Conservation (phyloP, 2,113 vertebrate species). For the Phalacrocorax brasilianus region DNA sequence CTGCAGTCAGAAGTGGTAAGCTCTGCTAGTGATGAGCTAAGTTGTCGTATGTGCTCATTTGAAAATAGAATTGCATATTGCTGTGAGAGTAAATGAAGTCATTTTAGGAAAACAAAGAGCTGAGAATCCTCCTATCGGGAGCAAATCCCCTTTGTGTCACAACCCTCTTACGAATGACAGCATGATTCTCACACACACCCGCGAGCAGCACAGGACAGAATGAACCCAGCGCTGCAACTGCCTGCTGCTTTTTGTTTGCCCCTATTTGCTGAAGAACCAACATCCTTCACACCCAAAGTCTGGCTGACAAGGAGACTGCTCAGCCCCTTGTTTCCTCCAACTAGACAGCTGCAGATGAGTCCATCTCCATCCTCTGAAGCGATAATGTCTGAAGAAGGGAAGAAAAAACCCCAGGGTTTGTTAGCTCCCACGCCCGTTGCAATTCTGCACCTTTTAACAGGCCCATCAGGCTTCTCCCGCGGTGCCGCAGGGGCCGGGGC, state of each 20-base stretch:
- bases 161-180: fast-evolving
- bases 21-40: background rate
- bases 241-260: background rate
- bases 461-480: background rate
- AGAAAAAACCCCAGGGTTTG: background rate
- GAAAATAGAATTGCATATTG: background rate
- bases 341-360: background rate
- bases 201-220: background rate
- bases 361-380: background rate
- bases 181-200: background rate
- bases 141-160: background rate
- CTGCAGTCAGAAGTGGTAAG: background rate
- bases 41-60: background rate
- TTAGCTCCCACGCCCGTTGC: background rate
- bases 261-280: background rate
- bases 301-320: background rate
- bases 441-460: background rate
- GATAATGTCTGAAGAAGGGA: background rate
- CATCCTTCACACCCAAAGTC: background rate
- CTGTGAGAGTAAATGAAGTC: background rate
- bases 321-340: background rate
- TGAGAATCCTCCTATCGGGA: background rate
- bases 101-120: background rate
- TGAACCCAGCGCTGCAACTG: background rate
- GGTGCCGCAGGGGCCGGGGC: background rate